Evolutionary conservation across 2,888 invertebrate genomes (phyloP).

Genomic region (Luffia ferchaultella): DNA sequence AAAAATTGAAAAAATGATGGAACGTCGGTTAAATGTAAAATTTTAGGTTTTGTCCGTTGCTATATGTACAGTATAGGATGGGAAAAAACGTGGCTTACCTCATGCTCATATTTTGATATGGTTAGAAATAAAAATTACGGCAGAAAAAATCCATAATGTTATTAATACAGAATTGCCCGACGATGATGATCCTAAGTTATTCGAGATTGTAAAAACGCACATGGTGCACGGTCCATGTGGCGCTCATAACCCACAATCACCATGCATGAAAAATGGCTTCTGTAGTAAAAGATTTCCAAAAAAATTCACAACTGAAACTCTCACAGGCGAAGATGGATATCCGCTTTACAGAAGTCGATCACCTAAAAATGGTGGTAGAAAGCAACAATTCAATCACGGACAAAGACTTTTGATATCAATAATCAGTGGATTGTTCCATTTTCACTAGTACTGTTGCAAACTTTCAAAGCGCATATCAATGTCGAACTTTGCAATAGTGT

Average conservation of each 20-base stretch:
- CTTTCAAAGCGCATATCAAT: not conserved
- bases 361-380: slow-evolving; percentile 15
- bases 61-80: not conserved
- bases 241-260: slow-evolving; percentile 22
- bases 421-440: not conserved
- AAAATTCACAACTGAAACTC: slow-evolving; percentile 16
- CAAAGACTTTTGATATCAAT: not conserved
- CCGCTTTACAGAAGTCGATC: slow-evolving; percentile 12
- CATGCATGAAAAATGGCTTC: slow-evolving; percentile 34
- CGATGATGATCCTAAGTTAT: slow-evolving; percentile 18
- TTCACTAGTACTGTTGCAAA: not conserved
- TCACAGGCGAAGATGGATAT: slow-evolving; percentile 16
- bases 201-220: not conserved
- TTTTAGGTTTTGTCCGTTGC: not conserved
- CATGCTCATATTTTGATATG: not conserved
- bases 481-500: not conserved
- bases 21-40: not conserved
- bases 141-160: not conserved
- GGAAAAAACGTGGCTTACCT: not conserved
- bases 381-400: slow-evolving; percentile 8
- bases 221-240: slow-evolving; percentile 45
- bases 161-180: slow-evolving; percentile 16
- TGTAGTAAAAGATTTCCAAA: slow-evolving; percentile 21
- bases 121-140: not conserved
- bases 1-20: not conserved